Conservation (phyloP, 64 coral and sea anemone species). For the Montipora cactus region DNA sequence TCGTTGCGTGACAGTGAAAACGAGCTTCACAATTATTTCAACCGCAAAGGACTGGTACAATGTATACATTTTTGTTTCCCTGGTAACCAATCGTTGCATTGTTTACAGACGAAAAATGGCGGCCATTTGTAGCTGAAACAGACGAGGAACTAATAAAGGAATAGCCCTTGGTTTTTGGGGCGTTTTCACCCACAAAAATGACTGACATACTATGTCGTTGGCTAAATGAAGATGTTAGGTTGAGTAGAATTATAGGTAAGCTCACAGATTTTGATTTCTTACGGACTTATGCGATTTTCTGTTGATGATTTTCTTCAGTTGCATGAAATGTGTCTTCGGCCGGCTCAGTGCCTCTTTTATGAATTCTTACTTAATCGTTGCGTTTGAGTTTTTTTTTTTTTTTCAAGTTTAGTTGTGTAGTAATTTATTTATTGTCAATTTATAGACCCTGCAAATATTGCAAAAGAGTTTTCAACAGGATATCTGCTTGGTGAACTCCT, state of each 20-base stretch:
- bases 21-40: neutral
- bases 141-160: too few relatives aligned
- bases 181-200: conserved; percentile 62
- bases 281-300: neutral
- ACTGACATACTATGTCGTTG: conserved; percentile 98
- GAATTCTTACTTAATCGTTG: too few relatives aligned
- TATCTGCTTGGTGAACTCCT: conserved; percentile 94
- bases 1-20: too few relatives aligned
- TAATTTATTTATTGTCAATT: too few relatives aligned
- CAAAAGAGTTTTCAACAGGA: conserved; percentile 92
- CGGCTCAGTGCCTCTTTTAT: too few relatives aligned
- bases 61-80: conserved; percentile 37
- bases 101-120: too few relatives aligned
- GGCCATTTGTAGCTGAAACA: conserved; percentile 66
- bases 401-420: too few relatives aligned
- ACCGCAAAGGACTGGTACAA: neutral
- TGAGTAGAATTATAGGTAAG: conserved; percentile 88
- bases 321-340: too few relatives aligned
- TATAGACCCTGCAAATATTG: conserved; percentile 85
- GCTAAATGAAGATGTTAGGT: conserved; percentile 94
- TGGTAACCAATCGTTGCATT: conserved; percentile 56
- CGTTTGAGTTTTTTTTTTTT: too few relatives aligned
- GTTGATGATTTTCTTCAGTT: neutral
- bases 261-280: neutral
- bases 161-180: neutral